A percentile compares a stretch with the other conserved stretches of the same genome.
Evolutionary conservation across 1,140 invertebrate species (phyloP).

Genomic region (Drosophila equinoxialis): DNA sequence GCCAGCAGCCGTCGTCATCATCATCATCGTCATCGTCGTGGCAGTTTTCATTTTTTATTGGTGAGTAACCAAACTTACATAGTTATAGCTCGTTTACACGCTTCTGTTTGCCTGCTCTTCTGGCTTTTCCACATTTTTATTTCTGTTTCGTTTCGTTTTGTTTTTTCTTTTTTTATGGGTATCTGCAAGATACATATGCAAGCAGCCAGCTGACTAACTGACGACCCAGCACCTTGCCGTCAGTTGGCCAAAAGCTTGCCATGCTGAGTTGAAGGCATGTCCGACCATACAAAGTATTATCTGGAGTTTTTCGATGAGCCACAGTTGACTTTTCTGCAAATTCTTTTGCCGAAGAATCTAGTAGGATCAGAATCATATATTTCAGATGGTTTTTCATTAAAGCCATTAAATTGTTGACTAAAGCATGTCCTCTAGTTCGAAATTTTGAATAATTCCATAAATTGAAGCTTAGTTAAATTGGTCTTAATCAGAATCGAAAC

Average conservation of each 20-base stretch:
- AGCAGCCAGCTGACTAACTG: slow-evolving; percentile 53
- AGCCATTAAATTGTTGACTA: too few species aligned
- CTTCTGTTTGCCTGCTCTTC: slow-evolving; percentile 30
- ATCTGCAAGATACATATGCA: slow-evolving; percentile 53
- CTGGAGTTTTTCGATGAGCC: background rate
- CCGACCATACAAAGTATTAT: background rate
- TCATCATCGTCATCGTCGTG: slow-evolving; percentile 19
- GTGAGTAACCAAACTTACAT: slow-evolving; percentile 28
- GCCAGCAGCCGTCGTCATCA: slow-evolving; percentile 50
- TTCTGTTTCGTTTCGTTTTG: background rate
- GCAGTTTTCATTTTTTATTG: slow-evolving; percentile 50
- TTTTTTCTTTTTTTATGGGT: slow-evolving; percentile 45
- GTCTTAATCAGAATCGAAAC: too few species aligned
- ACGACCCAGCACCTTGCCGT: background rate
- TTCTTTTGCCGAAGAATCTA: too few species aligned
- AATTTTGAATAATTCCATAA: too few species aligned
- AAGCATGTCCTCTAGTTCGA: too few species aligned
- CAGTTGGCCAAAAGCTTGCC: too few species aligned
- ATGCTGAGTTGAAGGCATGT: background rate
- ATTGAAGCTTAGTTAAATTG: too few species aligned
- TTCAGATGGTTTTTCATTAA: too few species aligned
- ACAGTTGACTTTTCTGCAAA: too few species aligned
- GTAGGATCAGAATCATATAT: too few species aligned
- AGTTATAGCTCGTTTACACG: slow-evolving; percentile 66
- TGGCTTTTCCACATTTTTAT: slow-evolving; percentile 13